Percentiles rank a stretch among this genome's conserved stretches.
Evolutionary conservation across 2,888 invertebrate species (phyloP).

Genomic region (Plagiodera versicolora): DNA sequence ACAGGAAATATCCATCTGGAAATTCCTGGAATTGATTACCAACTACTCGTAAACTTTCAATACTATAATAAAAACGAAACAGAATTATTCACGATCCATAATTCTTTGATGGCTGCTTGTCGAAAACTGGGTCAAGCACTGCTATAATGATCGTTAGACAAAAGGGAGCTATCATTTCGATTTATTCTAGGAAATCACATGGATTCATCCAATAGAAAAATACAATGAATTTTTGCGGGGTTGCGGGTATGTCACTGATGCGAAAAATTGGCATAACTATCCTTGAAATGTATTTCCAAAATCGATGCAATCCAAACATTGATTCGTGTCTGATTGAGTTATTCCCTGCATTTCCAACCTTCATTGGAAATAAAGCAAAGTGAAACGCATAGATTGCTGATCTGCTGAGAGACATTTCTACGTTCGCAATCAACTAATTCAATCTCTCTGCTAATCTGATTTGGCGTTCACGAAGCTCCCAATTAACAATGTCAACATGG

Average conservation of each 20-base stretch:
- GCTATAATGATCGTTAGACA: background rate
- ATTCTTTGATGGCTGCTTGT: background rate
- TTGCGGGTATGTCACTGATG: too few species aligned
- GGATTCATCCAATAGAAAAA: too few species aligned
- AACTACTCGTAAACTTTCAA: too few species aligned
- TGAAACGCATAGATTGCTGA: background rate
- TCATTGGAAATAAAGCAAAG: background rate
- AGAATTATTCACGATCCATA: background rate
- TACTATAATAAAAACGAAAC: background rate
- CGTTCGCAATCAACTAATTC: slow-evolving; percentile 23
- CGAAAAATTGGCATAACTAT: too few species aligned
- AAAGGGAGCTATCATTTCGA: background rate
- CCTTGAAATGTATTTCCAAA: background rate
- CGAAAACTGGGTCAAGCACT: background rate
- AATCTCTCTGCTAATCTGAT: slow-evolving; percentile 17
- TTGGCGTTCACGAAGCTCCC: slow-evolving; percentile 16
- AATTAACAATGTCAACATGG: slow-evolving; percentile 24
- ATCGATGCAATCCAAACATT: background rate
- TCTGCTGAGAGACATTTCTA: slow-evolving; percentile 10
- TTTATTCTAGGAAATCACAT: too few species aligned
- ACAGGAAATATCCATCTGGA: too few species aligned
- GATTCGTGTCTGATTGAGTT: background rate
- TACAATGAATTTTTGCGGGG: too few species aligned
- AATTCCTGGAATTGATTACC: too few species aligned
- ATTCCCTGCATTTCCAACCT: background rate